Conservation (phyloP, 2,113 vertebrate genomes). For the Notothenia rossii region DNA sequence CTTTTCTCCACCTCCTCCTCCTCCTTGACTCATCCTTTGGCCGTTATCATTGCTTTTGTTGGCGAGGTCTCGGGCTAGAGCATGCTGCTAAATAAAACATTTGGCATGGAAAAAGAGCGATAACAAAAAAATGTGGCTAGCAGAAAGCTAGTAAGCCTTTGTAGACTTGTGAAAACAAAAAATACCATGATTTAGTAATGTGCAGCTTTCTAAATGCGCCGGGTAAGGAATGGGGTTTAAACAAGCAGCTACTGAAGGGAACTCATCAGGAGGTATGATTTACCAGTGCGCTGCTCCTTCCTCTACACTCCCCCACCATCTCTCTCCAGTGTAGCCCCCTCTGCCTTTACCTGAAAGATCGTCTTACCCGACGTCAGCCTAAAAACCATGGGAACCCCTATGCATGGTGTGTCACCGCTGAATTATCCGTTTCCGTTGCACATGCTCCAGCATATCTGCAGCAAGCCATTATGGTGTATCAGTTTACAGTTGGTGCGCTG, state of each 20-base stretch:
- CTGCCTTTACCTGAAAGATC: constrained; percentile 72
- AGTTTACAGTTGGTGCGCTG: constrained; percentile 73
- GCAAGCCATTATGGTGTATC: constrained; percentile 78
- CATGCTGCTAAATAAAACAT: constrained; percentile 77
- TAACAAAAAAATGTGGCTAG: constrained; percentile 45
- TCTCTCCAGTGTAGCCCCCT: constrained; percentile 32
- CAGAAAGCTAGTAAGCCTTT: constrained; percentile 49
- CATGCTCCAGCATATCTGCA: constrained; percentile 77
- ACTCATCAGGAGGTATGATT: constrained; percentile 73
- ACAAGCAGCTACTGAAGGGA: constrained; percentile 66
- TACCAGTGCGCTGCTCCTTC: constrained; percentile 53
- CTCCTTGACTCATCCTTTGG: constrained; percentile 45
- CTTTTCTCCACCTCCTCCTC: constrained; percentile 24
- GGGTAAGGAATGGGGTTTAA: constrained; percentile 65
- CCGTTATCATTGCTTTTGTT: constrained; percentile 65
- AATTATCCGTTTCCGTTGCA: constrained; percentile 81
- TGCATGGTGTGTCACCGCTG: constrained; percentile 73
- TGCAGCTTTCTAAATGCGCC: constrained; percentile 64
- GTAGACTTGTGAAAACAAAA: constrained; percentile 74
- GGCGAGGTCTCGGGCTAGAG: constrained; percentile 45
- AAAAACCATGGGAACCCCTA: constrained; percentile 74
- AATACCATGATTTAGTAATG: constrained; percentile 69
- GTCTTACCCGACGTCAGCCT: constrained; percentile 72
- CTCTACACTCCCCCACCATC: constrained; percentile 43
- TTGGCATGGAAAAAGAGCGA: constrained; percentile 63